Conservation (phyloP, 1,140 invertebrate genomes). For the Calycopis cecrops region DNA sequence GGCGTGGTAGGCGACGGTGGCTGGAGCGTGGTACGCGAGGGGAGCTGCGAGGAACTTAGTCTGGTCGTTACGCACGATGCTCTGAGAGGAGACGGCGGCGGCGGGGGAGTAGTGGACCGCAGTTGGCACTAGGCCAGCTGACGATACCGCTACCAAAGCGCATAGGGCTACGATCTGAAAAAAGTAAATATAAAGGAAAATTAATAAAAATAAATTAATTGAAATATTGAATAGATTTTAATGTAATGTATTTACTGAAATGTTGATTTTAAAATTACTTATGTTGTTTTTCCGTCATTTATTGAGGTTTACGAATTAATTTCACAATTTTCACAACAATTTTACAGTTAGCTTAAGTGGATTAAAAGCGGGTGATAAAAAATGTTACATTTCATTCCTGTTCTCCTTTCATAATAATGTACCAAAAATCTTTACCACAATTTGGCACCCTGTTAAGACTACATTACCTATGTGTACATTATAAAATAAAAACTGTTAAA, state of each 20-base stretch:
- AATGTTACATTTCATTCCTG: no score
- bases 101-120: constrained; percentile 32
- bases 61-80: constrained; percentile 36
- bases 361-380: no score
- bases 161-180: constrained; percentile 42
- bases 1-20: constrained; percentile 31
- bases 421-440: no score
- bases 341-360: no score
- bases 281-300: no score
- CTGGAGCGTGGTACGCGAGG: constrained; percentile 21
- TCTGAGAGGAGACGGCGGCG: constrained; percentile 35
- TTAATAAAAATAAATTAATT: neutral
- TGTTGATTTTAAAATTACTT: neutral
- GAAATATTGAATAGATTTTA: neutral
- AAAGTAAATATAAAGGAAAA: neutral
- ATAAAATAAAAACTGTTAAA: no score
- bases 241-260: neutral
- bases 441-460: no score
- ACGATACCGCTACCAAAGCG: constrained; percentile 38
- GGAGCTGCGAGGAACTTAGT: constrained; percentile 22
- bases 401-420: no score
- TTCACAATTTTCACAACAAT: no score
- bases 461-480: no score
- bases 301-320: no score
- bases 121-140: constrained; percentile 39